These are phyloP conservation scores for Siderastrea siderea DNA, from an alignment of 92 coral and sea anemone genomes.

Conservation along the genomic window DNA sequence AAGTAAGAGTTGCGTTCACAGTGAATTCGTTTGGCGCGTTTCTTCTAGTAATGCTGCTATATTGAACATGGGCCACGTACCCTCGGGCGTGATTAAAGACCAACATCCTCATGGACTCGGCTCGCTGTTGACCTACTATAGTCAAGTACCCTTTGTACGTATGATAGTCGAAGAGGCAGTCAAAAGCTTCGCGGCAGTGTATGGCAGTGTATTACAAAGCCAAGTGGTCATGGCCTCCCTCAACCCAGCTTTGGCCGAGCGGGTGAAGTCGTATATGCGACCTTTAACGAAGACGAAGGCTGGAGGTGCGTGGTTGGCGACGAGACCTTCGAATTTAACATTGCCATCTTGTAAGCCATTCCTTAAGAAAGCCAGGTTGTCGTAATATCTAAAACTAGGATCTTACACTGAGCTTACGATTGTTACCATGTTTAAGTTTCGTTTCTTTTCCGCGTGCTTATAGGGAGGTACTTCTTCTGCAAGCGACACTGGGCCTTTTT, in stretches of 20 bases:
- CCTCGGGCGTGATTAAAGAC: neutral
- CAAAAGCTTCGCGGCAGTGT: neutral
- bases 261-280: constrained; percentile 10
- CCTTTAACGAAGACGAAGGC: neutral
- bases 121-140: neutral
- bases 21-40: neutral
- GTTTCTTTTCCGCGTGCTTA: neutral
- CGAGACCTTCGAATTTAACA: neutral
- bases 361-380: neutral
- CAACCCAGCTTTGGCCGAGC: neutral
- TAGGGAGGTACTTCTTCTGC: too few species aligned
- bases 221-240: neutral
- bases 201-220: neutral
- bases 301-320: neutral
- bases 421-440: neutral
- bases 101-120: constrained; percentile 23
- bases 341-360: neutral
- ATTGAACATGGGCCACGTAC: constrained; percentile 17
- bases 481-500: too few species aligned
- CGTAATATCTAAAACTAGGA: neutral
- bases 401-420: constrained; percentile 14
- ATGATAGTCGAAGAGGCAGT: neutral
- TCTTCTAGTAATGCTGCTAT: neutral
- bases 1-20: neutral
- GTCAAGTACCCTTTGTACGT: neutral